These are phyloP conservation scores for Stomatorhinus ivindoensis DNA, from an alignment of 2,113 vertebrate species.

Conservation along the genomic window DNA sequence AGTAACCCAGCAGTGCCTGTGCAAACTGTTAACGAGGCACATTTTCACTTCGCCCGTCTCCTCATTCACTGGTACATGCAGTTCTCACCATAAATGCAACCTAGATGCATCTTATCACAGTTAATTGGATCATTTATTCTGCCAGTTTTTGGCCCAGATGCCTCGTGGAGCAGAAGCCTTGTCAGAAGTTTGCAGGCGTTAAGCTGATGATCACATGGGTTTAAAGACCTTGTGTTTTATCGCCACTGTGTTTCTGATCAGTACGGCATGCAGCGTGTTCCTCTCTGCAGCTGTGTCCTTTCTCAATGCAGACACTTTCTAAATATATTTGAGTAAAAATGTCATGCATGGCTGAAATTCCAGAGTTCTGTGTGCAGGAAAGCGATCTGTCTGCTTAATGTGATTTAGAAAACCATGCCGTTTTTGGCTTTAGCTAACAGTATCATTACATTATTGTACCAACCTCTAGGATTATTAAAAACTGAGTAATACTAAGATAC, in stretches of 20 bases:
- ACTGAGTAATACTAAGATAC: not conserved
- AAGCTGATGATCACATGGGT: not conserved
- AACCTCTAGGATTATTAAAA: not conserved
- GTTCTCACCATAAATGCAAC: not conserved
- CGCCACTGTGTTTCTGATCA: not conserved
- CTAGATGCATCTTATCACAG: not conserved
- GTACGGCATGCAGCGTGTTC: not conserved
- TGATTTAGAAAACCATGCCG: constrained; percentile 14
- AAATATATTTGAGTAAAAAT: constrained; percentile 35
- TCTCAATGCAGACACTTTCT: constrained; percentile 34
- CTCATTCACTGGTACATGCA: not conserved
- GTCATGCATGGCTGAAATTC: constrained; percentile 21
- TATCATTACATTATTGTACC: not conserved
- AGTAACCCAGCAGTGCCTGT: not conserved
- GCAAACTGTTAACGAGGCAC: not conserved
- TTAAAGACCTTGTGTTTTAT: not conserved
- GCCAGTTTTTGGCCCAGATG: not conserved
- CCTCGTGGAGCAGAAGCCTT: not conserved
- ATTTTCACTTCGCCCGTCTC: not conserved
- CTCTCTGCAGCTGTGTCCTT: constrained; percentile 13
- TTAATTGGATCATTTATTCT: not conserved
- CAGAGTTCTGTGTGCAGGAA: constrained; percentile 21
- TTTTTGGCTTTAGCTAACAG: constrained; percentile 15
- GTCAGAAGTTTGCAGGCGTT: not conserved
- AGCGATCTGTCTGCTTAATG: not conserved